Evolutionary conservation across 2,113 vertebrate species (phyloP).

Genomic region (Aepyceros melampus): DNA sequence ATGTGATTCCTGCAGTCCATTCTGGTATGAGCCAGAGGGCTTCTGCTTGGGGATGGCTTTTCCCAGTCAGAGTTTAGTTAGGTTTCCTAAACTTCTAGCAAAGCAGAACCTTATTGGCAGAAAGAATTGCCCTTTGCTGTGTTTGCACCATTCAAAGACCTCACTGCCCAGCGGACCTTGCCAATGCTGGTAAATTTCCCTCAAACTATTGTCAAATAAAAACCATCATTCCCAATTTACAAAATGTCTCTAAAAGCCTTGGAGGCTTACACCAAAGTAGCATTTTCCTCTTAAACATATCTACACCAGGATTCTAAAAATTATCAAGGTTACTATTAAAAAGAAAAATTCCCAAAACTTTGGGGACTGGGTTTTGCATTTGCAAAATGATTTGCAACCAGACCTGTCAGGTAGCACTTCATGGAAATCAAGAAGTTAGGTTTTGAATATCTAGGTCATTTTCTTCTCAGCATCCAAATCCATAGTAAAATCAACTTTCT

Average conservation of each 20-base stretch:
- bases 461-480: slow-evolving; percentile 35
- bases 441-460: slow-evolving; percentile 64
- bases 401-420: slow-evolving; percentile 56
- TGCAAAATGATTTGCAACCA: slow-evolving; percentile 65
- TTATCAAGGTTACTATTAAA: neutral
- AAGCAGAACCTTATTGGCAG: neutral
- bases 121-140: neutral
- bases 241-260: neutral
- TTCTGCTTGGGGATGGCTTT: neutral
- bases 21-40: neutral
- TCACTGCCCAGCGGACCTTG: neutral
- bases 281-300: slow-evolving; percentile 24
- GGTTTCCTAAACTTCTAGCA: neutral
- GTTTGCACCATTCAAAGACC: neutral
- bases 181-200: neutral
- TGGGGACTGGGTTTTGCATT: slow-evolving; percentile 51
- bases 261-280: neutral
- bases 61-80: neutral
- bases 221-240: neutral
- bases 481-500: slow-evolving; percentile 60
- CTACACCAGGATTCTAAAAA: neutral
- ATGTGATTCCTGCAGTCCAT: neutral
- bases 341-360: neutral
- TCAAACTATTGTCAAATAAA: neutral
- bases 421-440: slow-evolving; percentile 45